Conservation (phyloP, 2,888 invertebrate species). For the Ectropis crepuscularia region DNA sequence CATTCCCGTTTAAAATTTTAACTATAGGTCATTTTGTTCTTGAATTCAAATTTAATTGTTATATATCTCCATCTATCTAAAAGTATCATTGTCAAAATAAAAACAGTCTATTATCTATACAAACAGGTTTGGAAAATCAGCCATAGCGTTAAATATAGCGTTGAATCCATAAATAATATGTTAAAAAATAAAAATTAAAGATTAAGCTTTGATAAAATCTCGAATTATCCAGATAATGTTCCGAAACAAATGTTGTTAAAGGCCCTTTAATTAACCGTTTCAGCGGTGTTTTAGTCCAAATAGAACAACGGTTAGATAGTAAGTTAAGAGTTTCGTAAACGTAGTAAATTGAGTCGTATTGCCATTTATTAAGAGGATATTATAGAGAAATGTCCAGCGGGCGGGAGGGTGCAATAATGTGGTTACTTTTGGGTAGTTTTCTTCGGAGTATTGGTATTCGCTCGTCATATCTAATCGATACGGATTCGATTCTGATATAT, state of each 20-base stretch:
- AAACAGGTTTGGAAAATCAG: no score
- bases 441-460: conserved; percentile 4
- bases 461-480: neutral
- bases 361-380: conserved; percentile 79
- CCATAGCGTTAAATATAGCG: no score
- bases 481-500: neutral
- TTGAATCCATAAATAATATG: no score
- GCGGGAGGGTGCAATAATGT: conserved; percentile 79
- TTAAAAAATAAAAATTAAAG: no score
- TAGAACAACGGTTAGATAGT: conserved; percentile 72
- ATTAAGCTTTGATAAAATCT: no score
- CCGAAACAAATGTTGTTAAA: conserved; percentile 2
- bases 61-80: no score
- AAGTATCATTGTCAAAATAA: no score
- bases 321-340: conserved; percentile 72
- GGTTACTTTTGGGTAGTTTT: conserved; percentile 35
- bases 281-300: conserved; percentile 69
- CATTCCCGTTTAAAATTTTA: no score
- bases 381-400: conserved; percentile 69
- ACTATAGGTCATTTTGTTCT: no score
- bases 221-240: neutral
- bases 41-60: no score
- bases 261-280: conserved; percentile 29
- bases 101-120: no score
- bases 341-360: conserved; percentile 76